These are phyloP conservation scores for Solenopsis fugax DNA, from an alignment of 1,140 invertebrate species.

Conservation along the genomic window DNA sequence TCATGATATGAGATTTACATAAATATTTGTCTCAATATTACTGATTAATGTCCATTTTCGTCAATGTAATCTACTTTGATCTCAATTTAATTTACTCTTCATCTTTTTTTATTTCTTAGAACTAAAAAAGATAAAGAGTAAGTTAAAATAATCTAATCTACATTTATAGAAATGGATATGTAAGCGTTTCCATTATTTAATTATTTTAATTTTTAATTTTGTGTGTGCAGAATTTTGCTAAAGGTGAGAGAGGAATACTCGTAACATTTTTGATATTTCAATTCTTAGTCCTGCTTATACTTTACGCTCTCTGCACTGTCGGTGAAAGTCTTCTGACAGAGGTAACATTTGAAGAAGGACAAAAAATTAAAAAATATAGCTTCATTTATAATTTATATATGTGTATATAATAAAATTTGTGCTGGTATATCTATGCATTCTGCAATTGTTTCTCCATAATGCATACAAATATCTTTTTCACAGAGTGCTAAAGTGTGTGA, in stretches of 20 bases:
- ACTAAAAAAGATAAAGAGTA: too few relatives aligned
- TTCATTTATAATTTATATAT: neutral
- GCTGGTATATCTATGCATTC: neutral
- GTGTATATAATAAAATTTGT: neutral
- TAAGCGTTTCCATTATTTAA: too few relatives aligned
- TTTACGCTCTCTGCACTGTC: conserved; percentile 78
- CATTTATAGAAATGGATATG: too few relatives aligned
- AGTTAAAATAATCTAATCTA: too few relatives aligned
- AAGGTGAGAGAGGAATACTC: conserved; percentile 75
- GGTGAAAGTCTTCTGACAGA: conserved; percentile 80
- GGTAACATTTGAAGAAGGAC: conserved; percentile 63
- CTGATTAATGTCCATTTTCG: too few relatives aligned
- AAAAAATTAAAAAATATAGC: neutral
- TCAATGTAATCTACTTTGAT: too few relatives aligned
- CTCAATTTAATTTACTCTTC: too few relatives aligned
- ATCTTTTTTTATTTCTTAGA: too few relatives aligned
- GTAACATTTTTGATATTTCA: conserved; percentile 78
- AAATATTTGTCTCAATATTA: too few relatives aligned
- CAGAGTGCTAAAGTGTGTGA: conserved; percentile 69
- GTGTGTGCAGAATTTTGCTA: conserved; percentile 72
- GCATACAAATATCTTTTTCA: neutral
- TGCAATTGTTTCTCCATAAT: neutral
- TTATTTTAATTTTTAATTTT: conserved; percentile 7
- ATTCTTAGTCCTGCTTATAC: conserved; percentile 76
- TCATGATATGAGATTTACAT: neutral